Base-by-base conservation (phyloP, 92 coral and sea anemone species). In the Phymanthus crucifer region DNA sequence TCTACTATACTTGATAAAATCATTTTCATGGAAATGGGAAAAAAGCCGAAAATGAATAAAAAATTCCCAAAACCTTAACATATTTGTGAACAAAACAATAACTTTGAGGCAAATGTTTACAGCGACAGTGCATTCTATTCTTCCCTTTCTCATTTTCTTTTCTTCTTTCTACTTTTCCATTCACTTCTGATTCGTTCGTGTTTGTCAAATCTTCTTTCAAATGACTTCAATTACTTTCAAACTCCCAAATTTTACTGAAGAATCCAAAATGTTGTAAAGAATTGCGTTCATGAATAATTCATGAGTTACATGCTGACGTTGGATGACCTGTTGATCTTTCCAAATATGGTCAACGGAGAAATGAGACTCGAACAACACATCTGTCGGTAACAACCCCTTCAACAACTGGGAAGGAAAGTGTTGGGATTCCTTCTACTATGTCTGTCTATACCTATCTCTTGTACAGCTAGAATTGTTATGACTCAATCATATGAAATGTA, bases 311-410 rank as follows among this genome's bases (percentile, higher is more conserved):
- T 61, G 83, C 75, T 71, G 83, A 68, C 75, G 90, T 91, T 52
- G 90, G 85, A 38, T 56, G 72, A 92, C 97, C 97, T 74, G 97
- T 87, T 89, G 90, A 83, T 79, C 89, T 77, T 77, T 37, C 81
- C 81, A 61, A 61, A 77, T 77, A 56, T 77, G 81, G 81, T 18
- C 57, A 77, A 5, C 56, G 23, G 40, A 52, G 24, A n/a, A 38
- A 23, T 52, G 56, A 69, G 70, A 64, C 12, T 40, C 50, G 50
- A 71, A 57, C 32, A 71, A 71, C 68, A 61, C 26, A 24, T 34
- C 29, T 12, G 34, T 29, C 19, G 68, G 29, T 34, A 61, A 61
- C 68, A 61, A 27, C 32, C 10, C 68, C 4, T 18, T 27, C 26
- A 61, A 24, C 68, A 61, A 61, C 34, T 18, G 29, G 68, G 68